Percentiles rank a stretch among this genome's conserved stretches.
These are phyloP conservation scores for Lordiphosa mommai DNA, from an alignment of 1,140 invertebrate genomes.

Conservation along the genomic window DNA sequence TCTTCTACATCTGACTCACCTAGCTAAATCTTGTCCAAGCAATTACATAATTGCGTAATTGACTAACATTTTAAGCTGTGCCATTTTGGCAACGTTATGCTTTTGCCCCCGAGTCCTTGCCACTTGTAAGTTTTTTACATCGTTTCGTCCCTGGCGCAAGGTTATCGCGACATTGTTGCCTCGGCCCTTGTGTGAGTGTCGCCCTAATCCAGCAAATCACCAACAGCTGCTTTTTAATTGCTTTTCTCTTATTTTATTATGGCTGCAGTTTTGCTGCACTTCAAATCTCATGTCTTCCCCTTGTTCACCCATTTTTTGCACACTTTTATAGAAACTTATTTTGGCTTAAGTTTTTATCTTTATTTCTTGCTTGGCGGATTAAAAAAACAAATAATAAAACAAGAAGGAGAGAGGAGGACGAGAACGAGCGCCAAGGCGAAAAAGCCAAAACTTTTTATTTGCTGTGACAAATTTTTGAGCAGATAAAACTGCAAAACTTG, in stretches of 20 bases:
- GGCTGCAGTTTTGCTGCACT: conserved; percentile 55
- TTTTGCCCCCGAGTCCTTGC: conserved; percentile 27
- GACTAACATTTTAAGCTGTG: conserved; percentile 25
- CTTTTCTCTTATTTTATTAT: conserved; percentile 74
- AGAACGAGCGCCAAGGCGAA: conserved; percentile 24
- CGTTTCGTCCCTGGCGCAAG: conserved; percentile 21
- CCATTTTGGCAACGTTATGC: conserved; percentile 29
- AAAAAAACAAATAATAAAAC: conserved; percentile 30
- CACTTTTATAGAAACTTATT: conserved; percentile 66
- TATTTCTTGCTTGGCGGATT: conserved; percentile 62
- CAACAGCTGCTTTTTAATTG: conserved; percentile 67
- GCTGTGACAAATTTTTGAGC: conserved; percentile 72
- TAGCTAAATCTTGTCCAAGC: conserved; percentile 19
- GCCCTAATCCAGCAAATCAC: conserved; percentile 52
- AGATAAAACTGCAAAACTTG: conserved; percentile 67
- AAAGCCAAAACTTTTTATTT: conserved; percentile 71
- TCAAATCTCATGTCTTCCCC: conserved; percentile 25
- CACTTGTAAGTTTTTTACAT: conserved; percentile 36
- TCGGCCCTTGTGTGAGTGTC: conserved; percentile 24
- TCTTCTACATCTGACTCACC: neutral
- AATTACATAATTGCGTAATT: conserved; percentile 49
- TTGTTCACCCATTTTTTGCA: conserved; percentile 13
- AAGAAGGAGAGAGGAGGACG: conserved; percentile 1
- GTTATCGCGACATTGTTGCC: conserved; percentile 41
- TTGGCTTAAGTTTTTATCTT: conserved; percentile 71